Conservation (phyloP, 2,113 vertebrate genomes). For the Pituophis catenifer region DNA sequence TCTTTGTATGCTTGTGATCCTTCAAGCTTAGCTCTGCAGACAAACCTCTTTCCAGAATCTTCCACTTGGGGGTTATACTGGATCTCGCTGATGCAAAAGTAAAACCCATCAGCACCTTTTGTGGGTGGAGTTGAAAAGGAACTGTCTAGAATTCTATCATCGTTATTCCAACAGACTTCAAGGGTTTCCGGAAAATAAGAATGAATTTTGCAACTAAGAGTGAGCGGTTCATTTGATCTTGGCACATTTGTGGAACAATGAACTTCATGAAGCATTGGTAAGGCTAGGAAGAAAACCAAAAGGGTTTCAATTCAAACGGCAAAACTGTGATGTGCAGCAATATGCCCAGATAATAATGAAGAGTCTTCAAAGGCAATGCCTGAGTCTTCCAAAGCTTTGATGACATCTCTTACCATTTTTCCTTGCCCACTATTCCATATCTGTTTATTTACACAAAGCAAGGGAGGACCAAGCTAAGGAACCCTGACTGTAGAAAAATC, state of each 20-base stretch:
- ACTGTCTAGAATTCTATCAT: background rate
- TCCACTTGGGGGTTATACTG: background rate
- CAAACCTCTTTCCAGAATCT: constrained; percentile 10
- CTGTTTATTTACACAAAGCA: background rate
- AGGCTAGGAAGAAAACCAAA: background rate
- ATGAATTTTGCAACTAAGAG: constrained; percentile 11
- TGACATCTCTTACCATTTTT: background rate
- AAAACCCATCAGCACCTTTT: background rate
- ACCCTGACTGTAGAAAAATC: background rate
- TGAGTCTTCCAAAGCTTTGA: background rate
- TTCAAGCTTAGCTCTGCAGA: constrained; percentile 13
- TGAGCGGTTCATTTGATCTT: background rate
- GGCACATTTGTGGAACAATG: background rate
- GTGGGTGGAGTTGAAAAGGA: background rate
- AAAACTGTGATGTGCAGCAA: background rate
- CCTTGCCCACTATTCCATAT: background rate
- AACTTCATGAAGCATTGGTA: background rate
- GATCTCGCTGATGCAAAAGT: constrained; percentile 7
- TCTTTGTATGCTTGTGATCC: background rate
- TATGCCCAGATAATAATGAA: background rate
- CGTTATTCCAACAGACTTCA: background rate
- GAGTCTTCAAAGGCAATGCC: background rate
- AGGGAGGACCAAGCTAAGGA: background rate
- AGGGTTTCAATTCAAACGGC: background rate
- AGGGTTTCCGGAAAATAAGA: constrained; percentile 17